Conservation (phyloP, 2,113 vertebrate species). For the Anarrhichthys ocellatus region DNA sequence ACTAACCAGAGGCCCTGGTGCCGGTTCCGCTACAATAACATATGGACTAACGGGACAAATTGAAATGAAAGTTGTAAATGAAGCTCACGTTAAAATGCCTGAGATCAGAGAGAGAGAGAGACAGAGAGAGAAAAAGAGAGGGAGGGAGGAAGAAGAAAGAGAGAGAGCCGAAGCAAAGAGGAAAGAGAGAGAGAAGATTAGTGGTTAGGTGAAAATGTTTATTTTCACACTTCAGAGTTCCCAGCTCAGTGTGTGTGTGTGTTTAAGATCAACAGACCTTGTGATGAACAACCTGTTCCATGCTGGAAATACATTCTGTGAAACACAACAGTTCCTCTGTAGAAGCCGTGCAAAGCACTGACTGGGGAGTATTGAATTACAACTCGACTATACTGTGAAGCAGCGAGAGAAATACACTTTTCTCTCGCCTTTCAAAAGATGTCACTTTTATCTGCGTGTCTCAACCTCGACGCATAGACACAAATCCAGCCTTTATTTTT, state of each 20-base stretch:
- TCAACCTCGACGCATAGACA: conserved; percentile 42
- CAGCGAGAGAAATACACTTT: conserved; percentile 55
- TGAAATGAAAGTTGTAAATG: conserved; percentile 84
- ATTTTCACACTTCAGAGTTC: conserved; percentile 84
- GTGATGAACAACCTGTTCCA: conserved; percentile 81
- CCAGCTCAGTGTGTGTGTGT: conserved; percentile 68
- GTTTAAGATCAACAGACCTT: conserved; percentile 80
- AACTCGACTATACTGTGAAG: conserved; percentile 58
- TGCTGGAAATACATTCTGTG: conserved; percentile 78
- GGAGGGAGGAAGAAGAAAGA: conserved; percentile 9
- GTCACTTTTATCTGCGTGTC: conserved; percentile 60
- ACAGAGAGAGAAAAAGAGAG: neutral
- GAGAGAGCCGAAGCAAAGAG: neutral
- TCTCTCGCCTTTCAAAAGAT: conserved; percentile 54
- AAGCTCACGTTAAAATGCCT: conserved; percentile 74
- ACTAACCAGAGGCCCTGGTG: conserved; percentile 91
- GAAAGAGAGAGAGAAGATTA: conserved; percentile 64
- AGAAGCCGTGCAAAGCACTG: conserved; percentile 74
- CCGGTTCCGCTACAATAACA: conserved; percentile 83
- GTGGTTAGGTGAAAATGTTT: conserved; percentile 81
- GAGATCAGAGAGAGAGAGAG: conserved; percentile 41
- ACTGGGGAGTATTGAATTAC: conserved; percentile 76
- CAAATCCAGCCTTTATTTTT: conserved; percentile 40
- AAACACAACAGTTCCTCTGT: conserved; percentile 79
- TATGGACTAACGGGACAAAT: conserved; percentile 82